A percentile compares a stretch with the other conserved stretches of the same genome.
Conservation (phyloP, 2,113 vertebrate species). For the Dicrurus megarhynchus region DNA sequence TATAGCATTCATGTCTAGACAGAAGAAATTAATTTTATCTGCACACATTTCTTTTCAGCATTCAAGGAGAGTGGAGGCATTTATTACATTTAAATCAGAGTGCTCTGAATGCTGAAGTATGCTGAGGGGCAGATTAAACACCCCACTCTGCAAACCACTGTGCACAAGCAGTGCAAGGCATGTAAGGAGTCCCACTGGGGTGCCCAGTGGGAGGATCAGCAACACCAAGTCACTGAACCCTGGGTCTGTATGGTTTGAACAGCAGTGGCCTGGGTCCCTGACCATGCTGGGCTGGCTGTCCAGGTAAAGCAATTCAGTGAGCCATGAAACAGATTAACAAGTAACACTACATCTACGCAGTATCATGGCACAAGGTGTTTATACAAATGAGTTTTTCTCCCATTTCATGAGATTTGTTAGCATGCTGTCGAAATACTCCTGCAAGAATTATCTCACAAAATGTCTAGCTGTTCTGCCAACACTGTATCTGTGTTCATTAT, state of each 20-base stretch:
- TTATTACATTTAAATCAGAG: not conserved
- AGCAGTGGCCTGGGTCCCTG: not conserved
- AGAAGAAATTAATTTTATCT: constrained; percentile 7
- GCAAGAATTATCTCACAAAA: not conserved
- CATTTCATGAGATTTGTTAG: not conserved
- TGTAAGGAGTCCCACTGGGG: too few species aligned
- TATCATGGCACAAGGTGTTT: not conserved
- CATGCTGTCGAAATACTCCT: not conserved
- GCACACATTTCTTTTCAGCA: not conserved
- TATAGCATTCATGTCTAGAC: not conserved
- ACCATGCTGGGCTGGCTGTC: not conserved
- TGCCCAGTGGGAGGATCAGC: not conserved
- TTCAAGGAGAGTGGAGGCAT: not conserved
- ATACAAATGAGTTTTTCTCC: not conserved
- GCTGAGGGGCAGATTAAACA: not conserved
- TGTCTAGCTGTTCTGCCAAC: not conserved
- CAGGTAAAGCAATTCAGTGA: not conserved
- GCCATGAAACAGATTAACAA: not conserved
- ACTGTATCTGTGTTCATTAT: not conserved
- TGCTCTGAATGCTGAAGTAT: not conserved
- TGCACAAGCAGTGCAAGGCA: not conserved
- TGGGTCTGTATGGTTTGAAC: not conserved
- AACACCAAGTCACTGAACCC: accelerated
- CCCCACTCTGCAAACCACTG: not conserved
- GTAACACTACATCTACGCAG: not conserved